A percentile compares a stretch with the other conserved stretches of the same genome.
These are phyloP conservation scores for Meteorus sp. DNA, from an alignment of 1,140 invertebrate species.

Conservation along the genomic window DNA sequence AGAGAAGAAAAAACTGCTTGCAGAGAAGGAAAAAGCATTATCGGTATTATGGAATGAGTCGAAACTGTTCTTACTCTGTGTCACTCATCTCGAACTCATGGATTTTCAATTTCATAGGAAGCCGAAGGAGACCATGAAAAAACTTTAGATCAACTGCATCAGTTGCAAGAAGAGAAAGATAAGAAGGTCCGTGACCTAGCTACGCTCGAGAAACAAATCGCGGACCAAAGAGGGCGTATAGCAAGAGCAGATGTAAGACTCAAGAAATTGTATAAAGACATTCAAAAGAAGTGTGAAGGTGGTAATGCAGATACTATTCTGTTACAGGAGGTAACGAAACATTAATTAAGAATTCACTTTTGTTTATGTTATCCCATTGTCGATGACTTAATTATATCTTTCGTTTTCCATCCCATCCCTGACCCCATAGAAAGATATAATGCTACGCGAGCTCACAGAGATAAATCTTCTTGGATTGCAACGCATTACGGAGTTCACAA, in stretches of 20 bases:
- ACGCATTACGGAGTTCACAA: conserved; percentile 51
- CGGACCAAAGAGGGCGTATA: conserved; percentile 47
- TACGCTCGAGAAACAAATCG: conserved; percentile 43
- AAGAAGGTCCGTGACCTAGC: conserved; percentile 37
- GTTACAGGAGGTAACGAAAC: conserved; percentile 44
- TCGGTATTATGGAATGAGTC: conserved; percentile 31
- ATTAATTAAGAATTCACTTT: not conserved
- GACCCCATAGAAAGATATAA: conserved; percentile 54
- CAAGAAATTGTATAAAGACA: conserved; percentile 42
- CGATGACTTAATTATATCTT: conserved; percentile 12
- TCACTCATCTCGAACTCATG: not conserved
- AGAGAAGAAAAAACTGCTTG: conserved; percentile 51
- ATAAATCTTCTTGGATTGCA: conserved; percentile 47
- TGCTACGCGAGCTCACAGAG: conserved; percentile 46
- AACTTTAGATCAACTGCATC: conserved; percentile 38
- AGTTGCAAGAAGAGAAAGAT: conserved; percentile 41
- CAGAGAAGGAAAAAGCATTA: conserved; percentile 31
- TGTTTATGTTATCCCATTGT: conserved; percentile 1
- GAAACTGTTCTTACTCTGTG: not conserved
- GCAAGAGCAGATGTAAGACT: conserved; percentile 45
- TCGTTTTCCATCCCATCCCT: conserved; percentile 23
- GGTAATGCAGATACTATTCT: conserved; percentile 37
- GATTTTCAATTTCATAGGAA: conserved; percentile 11
- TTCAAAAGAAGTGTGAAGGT: conserved; percentile 42
- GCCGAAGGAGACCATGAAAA: conserved; percentile 30